Conservation (phyloP, 1,140 invertebrate genomes). For the Cherax destructor region DNA sequence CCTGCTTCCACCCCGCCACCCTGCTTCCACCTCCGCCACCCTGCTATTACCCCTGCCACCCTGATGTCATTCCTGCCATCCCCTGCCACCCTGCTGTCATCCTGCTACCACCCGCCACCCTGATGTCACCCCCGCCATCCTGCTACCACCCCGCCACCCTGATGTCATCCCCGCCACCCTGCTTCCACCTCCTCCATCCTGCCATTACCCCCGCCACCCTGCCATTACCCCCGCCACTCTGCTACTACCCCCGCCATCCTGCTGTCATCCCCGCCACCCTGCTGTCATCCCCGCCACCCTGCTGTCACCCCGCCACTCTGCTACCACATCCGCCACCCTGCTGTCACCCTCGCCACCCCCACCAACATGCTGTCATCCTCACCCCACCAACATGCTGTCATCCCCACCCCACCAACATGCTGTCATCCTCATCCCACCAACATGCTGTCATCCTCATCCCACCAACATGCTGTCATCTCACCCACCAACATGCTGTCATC, state of each 20-base stretch:
- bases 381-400: too few species aligned
- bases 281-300: background rate
- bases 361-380: background rate
- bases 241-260: background rate
- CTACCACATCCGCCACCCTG: background rate
- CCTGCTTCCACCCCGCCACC: background rate
- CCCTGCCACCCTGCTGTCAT: background rate
- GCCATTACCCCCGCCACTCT: too few species aligned
- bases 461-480: too few species aligned
- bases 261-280: background rate
- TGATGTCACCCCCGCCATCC: background rate
- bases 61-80: background rate
- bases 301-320: background rate
- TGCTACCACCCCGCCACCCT: background rate
- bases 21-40: background rate
- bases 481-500: too few species aligned
- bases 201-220: too few species aligned
- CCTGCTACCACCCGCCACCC: too few species aligned
- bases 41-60: too few species aligned
- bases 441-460: too few species aligned
- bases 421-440: too few species aligned
- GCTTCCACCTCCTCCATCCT: too few species aligned
- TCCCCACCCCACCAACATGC: too few species aligned
- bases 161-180: background rate
- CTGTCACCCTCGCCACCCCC: background rate